Evolutionary conservation across 2,113 vertebrate species (phyloP), one percentile per base, ranked within the genome.

Genomic region (Paradoxurus hermaphroditus): DNA sequence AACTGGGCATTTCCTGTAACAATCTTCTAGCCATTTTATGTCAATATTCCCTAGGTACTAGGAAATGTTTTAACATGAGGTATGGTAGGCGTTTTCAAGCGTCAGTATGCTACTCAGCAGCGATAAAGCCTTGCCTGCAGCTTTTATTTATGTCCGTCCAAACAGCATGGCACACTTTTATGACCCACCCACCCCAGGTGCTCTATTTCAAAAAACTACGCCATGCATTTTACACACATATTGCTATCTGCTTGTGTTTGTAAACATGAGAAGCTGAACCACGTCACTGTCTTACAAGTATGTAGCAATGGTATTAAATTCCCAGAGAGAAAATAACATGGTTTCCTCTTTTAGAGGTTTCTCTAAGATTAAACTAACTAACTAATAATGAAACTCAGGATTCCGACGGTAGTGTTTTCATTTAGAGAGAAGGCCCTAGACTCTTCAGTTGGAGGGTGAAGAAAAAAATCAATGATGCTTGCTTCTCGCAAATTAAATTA

Each of bases 201-300:
- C 67, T 96, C 16, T 84, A 89, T 95, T 91, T 65, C 4, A 15
- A 39, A 88, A 95, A 49, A 51, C 23, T 73, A 0, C 44, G 12
- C 70, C 4, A 1, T 65, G 18, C 65, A 65, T 95, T 92, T 97
- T 95, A 87, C 59, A 94, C 78, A 51, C 36, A 86, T 59, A 21
- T 67, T 93, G 75, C 53, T 90, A 2, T 84, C 77, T 92, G 56
- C 44, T 72, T 67, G 25, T 92, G 49, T 92, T 96, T 90, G 25
- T 94, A 96, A 97, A 84, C 63, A 84, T 6, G 25, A 85, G 51
- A 95, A 95, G 70, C n/a, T 79, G 41, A 97, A 75, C 19, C 56
- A 56, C 72, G 29, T 90, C 59, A 86, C 19, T 65, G 10, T 95
- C 18, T 90, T 83, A 70, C 86, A 49, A 73, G 56, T 59, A 2